Conservation (phyloP, 2,797 vertebrate species). For the Sebastolobus alascanus region DNA sequence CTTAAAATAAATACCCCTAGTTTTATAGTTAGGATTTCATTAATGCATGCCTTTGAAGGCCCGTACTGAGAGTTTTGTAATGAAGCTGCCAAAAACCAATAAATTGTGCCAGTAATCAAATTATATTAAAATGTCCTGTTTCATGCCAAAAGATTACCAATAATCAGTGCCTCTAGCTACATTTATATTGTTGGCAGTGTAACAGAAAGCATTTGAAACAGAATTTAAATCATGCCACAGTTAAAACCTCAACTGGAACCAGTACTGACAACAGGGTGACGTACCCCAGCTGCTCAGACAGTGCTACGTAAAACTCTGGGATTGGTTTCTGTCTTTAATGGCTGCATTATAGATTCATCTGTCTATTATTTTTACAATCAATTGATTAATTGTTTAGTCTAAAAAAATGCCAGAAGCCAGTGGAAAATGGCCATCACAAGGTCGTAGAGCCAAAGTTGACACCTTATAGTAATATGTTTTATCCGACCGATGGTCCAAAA, state of each 20-base stretch:
- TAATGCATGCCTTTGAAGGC: conserved; percentile 15
- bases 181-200: conserved; percentile 10
- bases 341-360: background rate
- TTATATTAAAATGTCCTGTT: background rate
- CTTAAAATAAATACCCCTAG: background rate
- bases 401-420: background rate
- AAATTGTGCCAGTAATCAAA: conserved; percentile 12
- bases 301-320: background rate
- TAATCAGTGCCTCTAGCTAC: background rate
- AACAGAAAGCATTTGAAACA: background rate
- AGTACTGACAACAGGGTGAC: background rate
- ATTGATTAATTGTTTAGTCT: background rate
- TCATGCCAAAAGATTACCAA: conserved; percentile 2
- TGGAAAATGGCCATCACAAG: background rate
- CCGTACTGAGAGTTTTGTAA: background rate
- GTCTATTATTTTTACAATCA: background rate
- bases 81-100: background rate
- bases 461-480: background rate
- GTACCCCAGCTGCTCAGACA: background rate
- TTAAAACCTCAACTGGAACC: background rate
- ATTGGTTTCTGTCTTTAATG: background rate
- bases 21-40: conserved; percentile 23
- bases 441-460: background rate
- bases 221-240: background rate
- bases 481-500: background rate